Percentiles rank a stretch among this genome's conserved stretches.
phyloP scores from a whole-genome alignment of 1,140 invertebrate genomes.

The Aplysia californica region DNA sequence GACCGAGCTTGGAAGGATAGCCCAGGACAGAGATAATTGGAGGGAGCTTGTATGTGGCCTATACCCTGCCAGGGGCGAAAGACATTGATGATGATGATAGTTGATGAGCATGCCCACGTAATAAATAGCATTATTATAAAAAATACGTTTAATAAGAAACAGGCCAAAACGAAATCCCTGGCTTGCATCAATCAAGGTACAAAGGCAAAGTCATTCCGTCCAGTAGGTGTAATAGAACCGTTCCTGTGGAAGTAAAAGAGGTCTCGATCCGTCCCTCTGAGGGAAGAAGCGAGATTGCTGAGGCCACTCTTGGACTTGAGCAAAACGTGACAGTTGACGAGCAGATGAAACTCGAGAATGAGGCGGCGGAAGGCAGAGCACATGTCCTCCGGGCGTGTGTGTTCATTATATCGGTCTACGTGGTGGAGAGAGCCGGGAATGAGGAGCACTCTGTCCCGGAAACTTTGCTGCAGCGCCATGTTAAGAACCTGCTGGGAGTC shows the following conservation, averaged over 20 bases:
- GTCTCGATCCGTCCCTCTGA: neutral
- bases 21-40: too few relatives aligned
- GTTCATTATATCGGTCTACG: conserved; percentile 48
- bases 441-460: conserved; percentile 28
- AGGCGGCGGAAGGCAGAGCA: too few relatives aligned
- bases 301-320: neutral
- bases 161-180: too few relatives aligned
- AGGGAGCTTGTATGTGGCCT: too few relatives aligned
- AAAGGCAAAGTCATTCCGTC: neutral
- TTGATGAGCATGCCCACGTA: too few relatives aligned
- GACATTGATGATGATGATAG: too few relatives aligned
- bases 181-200: too few relatives aligned
- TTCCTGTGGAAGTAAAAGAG: neutral
- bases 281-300: neutral
- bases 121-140: too few relatives aligned
- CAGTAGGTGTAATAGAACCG: neutral
- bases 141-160: too few relatives aligned
- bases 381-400: conserved; percentile 44
- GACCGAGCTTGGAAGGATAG: too few relatives aligned
- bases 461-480: neutral
- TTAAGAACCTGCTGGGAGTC: too few relatives aligned
- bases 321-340: neutral
- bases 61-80: too few relatives aligned
- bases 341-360: neutral
- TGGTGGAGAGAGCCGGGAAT: conserved; percentile 39